A percentile compares a stretch with the other conserved stretches of the same genome.
phyloP scores from a whole-genome alignment of 2,888 invertebrate species.

The Trissonchulus sp. region DNA sequence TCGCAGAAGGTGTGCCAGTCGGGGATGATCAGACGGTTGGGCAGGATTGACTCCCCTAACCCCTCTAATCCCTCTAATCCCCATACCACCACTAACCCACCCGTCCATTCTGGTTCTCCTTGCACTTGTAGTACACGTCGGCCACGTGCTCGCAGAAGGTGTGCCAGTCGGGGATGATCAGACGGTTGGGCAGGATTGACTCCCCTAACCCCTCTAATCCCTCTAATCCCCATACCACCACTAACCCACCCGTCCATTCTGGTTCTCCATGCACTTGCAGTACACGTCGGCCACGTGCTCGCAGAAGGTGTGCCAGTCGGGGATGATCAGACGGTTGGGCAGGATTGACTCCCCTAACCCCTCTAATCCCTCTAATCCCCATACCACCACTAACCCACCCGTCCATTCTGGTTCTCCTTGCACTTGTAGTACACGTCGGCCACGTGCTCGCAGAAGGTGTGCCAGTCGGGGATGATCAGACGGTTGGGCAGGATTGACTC shows the following conservation, averaged over 20 bases:
- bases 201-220: too few species aligned
- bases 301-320: conserved; percentile 82
- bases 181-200: conserved; percentile 85
- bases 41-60: too few species aligned
- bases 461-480: conserved; percentile 89
- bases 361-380: too few species aligned
- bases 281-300: conserved; percentile 89
- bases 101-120: conserved; percentile 75
- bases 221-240: too few species aligned
- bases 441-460: conserved; percentile 78
- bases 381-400: too few species aligned
- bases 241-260: conserved; percentile 67
- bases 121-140: conserved; percentile 85
- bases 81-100: too few species aligned
- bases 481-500: conserved; percentile 86
- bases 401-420: conserved; percentile 74
- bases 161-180: conserved; percentile 87
- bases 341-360: too few species aligned
- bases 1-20: conserved; percentile 83
- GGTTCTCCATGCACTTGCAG: conserved; percentile 77
- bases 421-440: conserved; percentile 90
- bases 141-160: conserved; percentile 84
- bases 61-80: too few species aligned
- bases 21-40: conserved; percentile 88
- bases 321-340: conserved; percentile 86